Base-by-base conservation (phyloP, 2,888 invertebrate species). In the Cryptocephalus moraei region DNA sequence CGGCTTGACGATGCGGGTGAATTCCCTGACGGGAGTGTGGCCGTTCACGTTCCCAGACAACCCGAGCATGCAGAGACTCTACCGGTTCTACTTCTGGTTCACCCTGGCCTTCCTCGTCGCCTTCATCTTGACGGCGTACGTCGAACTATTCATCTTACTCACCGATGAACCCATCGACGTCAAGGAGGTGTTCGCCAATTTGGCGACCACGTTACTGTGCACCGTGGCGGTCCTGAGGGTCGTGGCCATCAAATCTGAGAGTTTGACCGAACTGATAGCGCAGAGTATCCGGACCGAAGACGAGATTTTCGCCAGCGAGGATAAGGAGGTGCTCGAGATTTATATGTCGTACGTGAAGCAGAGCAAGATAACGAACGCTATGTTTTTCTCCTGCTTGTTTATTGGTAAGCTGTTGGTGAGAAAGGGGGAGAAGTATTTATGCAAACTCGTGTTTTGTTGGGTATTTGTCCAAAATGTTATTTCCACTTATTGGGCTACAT, bases 151-250 rank as follows among this genome's bases (percentile, higher is more conserved):
- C 33, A 39, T 48, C 13, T 38, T 53, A 4, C 32, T 51, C 9
- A 11, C 36, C n/a, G 49, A 45, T 11, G 44, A 45, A 1, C 48
- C 43, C 11, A 31, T 48, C 8, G 14, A 41, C 36, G 32, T 50
- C 8, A 48, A 49, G 32, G 56, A 54, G 34, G 47, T 58, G 39
- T 53, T 52, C 12, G 43, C 45, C 8, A 56, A 56, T 39, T 42
- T 58, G 32, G 54, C 55, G 33, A 56, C 56, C 12, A 56, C 56
- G 3, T 46, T 56, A 3, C 42, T 56, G n/a, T 54, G 54, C 39
- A 49, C 50, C 1, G 47, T 54, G n/a, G 56, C 56, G 8, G 41
- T 56, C 9, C 33, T 48, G 32, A 55, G 56, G 44, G 56, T 55
- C 10, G 33, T 48, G 6, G 51, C 49, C 6, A 51, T 58, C 33